Conservation (phyloP, 1,140 invertebrate genomes). For the Drosophila auraria region DNA sequence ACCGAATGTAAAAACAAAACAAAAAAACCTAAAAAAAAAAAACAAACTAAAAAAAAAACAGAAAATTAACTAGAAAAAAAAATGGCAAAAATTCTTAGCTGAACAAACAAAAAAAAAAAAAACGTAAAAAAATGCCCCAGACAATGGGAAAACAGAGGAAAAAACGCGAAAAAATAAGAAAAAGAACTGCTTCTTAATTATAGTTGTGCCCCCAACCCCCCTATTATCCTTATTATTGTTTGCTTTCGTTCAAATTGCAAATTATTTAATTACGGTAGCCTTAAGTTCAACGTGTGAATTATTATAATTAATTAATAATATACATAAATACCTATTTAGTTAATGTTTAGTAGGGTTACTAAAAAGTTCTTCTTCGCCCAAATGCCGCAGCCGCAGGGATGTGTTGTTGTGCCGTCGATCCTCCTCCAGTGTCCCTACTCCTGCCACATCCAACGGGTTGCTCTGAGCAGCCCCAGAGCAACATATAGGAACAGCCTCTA, state of each 20-base stretch:
- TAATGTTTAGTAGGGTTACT: constrained; percentile 71
- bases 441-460: constrained; percentile 53
- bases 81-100: constrained; percentile 61
- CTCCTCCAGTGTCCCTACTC: constrained; percentile 8
- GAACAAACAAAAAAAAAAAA: constrained; percentile 45
- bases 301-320: constrained; percentile 72
- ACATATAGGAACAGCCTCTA: constrained; percentile 3
- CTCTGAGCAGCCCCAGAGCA: constrained; percentile 58
- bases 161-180: constrained; percentile 51
- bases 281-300: constrained; percentile 71
- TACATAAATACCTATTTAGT: constrained; percentile 67
- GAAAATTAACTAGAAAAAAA: constrained; percentile 60
- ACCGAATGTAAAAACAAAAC: constrained; percentile 32
- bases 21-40: constrained; percentile 47
- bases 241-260: constrained; percentile 74
- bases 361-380: constrained; percentile 44
- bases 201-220: constrained; percentile 62
- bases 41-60: constrained; percentile 49
- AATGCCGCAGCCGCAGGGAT: constrained; percentile 70
- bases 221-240: constrained; percentile 55
- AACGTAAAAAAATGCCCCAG: constrained; percentile 49
- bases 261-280: constrained; percentile 75
- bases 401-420: constrained; percentile 11
- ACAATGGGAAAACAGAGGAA: constrained; percentile 54
- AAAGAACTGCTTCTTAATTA: constrained; percentile 77